Evolutionary conservation across 2,113 vertebrate species (phyloP).

Genomic region (Macquaria ambigua): DNA sequence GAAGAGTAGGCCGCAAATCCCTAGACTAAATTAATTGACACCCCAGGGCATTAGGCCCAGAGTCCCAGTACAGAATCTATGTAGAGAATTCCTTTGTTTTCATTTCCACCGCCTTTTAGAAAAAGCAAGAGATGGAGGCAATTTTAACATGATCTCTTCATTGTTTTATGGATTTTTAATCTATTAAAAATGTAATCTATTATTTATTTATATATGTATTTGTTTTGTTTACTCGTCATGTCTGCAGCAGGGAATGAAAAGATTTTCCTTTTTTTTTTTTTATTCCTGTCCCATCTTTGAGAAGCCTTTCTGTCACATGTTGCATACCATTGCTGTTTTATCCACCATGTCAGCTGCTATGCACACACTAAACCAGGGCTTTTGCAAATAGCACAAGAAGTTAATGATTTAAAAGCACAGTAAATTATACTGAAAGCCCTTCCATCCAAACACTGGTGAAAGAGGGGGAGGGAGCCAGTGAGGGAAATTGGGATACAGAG

Average conservation of each 20-base stretch:
- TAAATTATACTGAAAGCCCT: constrained; percentile 84
- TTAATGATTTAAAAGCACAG: constrained; percentile 85
- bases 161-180: constrained; percentile 81
- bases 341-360: constrained; percentile 70
- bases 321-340: constrained; percentile 57
- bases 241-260: constrained; percentile 45
- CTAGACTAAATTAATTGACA: constrained; percentile 89
- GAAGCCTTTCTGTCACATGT: constrained; percentile 58
- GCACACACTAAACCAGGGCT: constrained; percentile 66
- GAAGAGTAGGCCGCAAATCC: constrained; percentile 87
- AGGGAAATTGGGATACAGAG: constrained; percentile 54
- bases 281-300: constrained; percentile 44
- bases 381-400: constrained; percentile 77
- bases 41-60: constrained; percentile 83
- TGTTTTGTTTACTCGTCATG: constrained; percentile 63
- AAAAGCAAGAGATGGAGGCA: constrained; percentile 68
- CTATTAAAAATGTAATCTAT: constrained; percentile 70
- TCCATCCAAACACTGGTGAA: constrained; percentile 68
- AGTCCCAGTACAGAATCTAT: constrained; percentile 78
- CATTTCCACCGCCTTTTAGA: constrained; percentile 76
- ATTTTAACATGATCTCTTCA: constrained; percentile 72
- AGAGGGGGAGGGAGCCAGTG: constrained; percentile 23
- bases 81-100: constrained; percentile 83
- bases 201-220: constrained; percentile 73
- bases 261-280: constrained; percentile 37